These are phyloP conservation scores for Narcine bancroftii DNA, from an alignment of 2,113 vertebrate species.

Conservation along the genomic window DNA sequence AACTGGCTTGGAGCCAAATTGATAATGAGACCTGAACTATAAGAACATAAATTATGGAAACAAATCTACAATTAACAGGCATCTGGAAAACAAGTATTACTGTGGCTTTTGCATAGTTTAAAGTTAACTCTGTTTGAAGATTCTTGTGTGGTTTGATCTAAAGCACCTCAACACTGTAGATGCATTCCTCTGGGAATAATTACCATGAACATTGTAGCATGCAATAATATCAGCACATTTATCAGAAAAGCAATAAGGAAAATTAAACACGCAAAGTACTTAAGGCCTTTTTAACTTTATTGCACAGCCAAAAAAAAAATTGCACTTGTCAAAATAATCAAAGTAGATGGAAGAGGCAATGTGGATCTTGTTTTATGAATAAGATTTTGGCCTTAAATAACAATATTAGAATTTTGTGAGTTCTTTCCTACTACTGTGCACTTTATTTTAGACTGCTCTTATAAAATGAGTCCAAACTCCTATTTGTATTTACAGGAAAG, in stretches of 20 bases:
- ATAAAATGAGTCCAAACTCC: background rate
- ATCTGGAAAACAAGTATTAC: background rate
- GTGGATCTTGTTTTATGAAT: background rate
- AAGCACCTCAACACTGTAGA: background rate
- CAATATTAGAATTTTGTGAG: background rate
- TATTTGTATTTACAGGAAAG: background rate
- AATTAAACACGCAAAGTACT: conserved; percentile 5
- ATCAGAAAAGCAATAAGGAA: conserved; percentile 35
- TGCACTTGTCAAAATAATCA: conserved; percentile 27
- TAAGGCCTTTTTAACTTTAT: background rate
- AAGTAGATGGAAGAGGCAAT: too few relatives aligned
- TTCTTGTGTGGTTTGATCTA: conserved; percentile 9
- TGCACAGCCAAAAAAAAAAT: background rate
- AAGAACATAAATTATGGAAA: conserved; percentile 12
- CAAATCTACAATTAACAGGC: conserved; percentile 12
- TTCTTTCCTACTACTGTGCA: background rate
- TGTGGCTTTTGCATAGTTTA: background rate
- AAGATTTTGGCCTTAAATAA: conserved; percentile 4
- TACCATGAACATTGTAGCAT: background rate
- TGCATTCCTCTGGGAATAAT: background rate
- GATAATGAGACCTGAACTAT: conserved; percentile 9
- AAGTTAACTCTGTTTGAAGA: background rate
- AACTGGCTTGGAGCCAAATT: background rate
- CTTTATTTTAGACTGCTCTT: background rate
- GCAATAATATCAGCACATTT: conserved; percentile 25